A percentile compares a stretch with the other conserved stretches of the same genome.
These are phyloP conservation scores for Atta colombica DNA, from an alignment of 1,140 invertebrate genomes.

Conservation along the genomic window DNA sequence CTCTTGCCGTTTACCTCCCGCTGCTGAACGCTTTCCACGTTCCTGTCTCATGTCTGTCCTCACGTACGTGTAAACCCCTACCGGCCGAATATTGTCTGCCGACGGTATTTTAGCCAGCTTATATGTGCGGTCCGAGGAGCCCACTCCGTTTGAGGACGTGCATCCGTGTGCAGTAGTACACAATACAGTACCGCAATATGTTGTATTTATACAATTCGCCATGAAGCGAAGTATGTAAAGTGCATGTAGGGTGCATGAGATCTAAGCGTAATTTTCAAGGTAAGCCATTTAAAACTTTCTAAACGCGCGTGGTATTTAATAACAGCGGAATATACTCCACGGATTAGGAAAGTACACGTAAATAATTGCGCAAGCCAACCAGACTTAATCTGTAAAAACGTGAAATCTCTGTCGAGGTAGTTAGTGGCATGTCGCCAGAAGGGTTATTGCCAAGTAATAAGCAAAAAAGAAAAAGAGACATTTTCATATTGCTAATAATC, in stretches of 20 bases:
- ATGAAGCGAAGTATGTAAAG: background rate
- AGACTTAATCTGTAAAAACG: slow-evolving; percentile 37
- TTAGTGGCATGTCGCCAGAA: slow-evolving; percentile 53
- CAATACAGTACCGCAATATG: no score
- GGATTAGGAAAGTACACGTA: slow-evolving; percentile 16
- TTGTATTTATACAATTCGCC: background rate
- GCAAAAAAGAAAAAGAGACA: slow-evolving; percentile 31
- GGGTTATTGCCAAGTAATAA: slow-evolving; percentile 52
- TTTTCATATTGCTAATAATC: slow-evolving; percentile 42
- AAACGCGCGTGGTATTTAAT: slow-evolving; percentile 39
- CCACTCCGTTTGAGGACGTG: slow-evolving; percentile 36
- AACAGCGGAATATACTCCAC: background rate
- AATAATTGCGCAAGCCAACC: slow-evolving; percentile 34
- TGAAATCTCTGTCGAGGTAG: slow-evolving; percentile 50
- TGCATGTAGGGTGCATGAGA: background rate
- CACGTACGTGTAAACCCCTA: slow-evolving; percentile 4
- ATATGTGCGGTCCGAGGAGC: slow-evolving; percentile 29
- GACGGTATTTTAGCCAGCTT: slow-evolving; percentile 46
- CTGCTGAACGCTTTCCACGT: slow-evolving; percentile 27
- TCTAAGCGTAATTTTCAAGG: slow-evolving; percentile 5
- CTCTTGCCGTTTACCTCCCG: slow-evolving; percentile 41
- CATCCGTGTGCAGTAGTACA: background rate
- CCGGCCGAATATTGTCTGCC: slow-evolving; percentile 64
- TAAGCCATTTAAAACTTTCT: background rate
- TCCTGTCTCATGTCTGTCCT: slow-evolving; percentile 37